Base-by-base conservation (phyloP, 35 echinoderm and acorn worm species). In the Heliocidaris erythrogramma region DNA sequence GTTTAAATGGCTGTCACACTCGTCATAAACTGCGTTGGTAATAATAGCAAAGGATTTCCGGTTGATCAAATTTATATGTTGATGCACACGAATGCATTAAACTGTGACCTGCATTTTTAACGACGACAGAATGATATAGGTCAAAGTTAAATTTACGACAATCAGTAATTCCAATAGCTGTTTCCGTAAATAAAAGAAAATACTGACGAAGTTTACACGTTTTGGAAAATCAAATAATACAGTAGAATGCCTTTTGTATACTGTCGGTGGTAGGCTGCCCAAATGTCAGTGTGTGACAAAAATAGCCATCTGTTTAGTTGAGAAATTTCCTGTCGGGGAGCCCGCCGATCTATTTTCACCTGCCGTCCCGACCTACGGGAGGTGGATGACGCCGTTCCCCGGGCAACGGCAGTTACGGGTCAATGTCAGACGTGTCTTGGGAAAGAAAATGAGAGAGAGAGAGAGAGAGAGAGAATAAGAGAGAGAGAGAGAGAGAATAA, bases 251-350 rank as follows among this genome's bases (percentile, higher is more conserved):
- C 65, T 7, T 21, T 78, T n/a, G 27, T n/a, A 78, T n/a, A n/a
- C 5, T 11, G 14, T 56, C 52, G 52, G 52, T 56, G 14, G 8
- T 13, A 10, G 65, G 27, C 65, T 78, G 65, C 18, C 52, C 5
- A 10, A 18, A 29, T 78, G 65, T 6, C 21, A 78, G 65, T 27
- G 18, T 78, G 65, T 48, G 32, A 42, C n/a, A 78, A 78, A 78
- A 78, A 78, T 78, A 78, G 18, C 7, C 18, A 21, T 7, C 7
- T 78, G 65, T 78, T 78, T 78, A 18, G 65, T 78, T n/a, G 17
- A 78, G 21, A 78, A 78, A 78, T 78, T 78, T 78, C 65, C 65
- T 78, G 65, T 78, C 65, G 65, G 65, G 65, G 65, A 78, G 21
- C 21, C 5, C 21, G 21, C 65, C 65, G 65, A 78, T 78, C 65